phyloP scores from a whole-genome alignment of 2,113 vertebrate species.

The Sinocyclocheilus maitianheensis region DNA sequence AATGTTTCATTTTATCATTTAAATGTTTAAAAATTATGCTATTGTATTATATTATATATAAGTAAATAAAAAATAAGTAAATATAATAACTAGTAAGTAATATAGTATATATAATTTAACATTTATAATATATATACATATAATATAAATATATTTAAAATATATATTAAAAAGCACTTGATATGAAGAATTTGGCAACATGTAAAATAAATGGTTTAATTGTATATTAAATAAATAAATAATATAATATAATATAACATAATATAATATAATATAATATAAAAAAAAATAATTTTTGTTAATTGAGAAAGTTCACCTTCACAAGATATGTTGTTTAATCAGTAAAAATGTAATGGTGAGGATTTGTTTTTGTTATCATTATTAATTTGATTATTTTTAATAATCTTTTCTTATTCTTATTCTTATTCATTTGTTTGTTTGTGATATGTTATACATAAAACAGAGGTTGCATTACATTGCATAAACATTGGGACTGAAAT shows the following conservation, averaged over 20 bases:
- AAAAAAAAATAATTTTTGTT: too few relatives aligned
- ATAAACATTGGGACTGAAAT: not conserved
- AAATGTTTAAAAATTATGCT: not conserved
- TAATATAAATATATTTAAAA: too few relatives aligned
- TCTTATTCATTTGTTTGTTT: too few relatives aligned
- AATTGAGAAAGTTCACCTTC: too few relatives aligned
- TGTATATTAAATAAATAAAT: too few relatives aligned
- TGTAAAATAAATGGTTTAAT: not conserved
- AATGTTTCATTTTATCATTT: not conserved
- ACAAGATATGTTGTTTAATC: not conserved
- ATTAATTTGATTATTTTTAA: too few relatives aligned
- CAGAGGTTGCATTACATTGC: not conserved
- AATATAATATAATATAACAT: not conserved
- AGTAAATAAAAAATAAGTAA: too few relatives aligned
- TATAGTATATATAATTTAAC: not conserved
- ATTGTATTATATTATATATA: not conserved
- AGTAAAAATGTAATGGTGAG: too few relatives aligned
- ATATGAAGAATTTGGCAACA: not conserved
- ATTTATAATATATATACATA: not conserved
- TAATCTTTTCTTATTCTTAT: too few relatives aligned
- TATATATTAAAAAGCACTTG: not conserved
- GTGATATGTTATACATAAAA: not conserved
- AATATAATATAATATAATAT: too few relatives aligned
- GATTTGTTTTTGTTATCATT: too few relatives aligned
- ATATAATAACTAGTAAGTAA: not conserved